These are phyloP conservation scores for Heliothis virescens DNA, from an alignment of 1,140 invertebrate genomes.

Conservation along the genomic window DNA sequence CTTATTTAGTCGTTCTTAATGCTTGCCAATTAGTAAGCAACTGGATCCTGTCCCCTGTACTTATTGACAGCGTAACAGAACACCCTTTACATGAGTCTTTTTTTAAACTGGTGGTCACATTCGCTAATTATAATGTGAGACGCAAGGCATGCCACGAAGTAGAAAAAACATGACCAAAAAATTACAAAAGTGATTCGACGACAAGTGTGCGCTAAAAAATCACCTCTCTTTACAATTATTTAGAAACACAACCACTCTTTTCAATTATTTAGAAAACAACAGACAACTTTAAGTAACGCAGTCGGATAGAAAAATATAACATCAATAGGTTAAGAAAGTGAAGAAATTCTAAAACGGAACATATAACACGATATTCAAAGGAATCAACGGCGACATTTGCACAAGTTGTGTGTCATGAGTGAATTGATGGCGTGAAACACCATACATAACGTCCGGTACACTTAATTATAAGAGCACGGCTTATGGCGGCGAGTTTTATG, in stretches of 20 bases:
- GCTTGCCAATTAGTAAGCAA: neutral
- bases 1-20: neutral
- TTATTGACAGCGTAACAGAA: neutral
- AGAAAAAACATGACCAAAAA: too few species aligned
- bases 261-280: too few species aligned
- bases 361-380: conserved; percentile 2
- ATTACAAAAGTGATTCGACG: too few species aligned
- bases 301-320: too few species aligned
- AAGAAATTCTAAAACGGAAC: too few species aligned
- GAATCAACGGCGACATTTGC: conserved; percentile 37
- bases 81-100: neutral
- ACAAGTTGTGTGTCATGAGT: conserved; percentile 38
- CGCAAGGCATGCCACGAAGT: too few species aligned
- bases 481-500: conserved; percentile 67
- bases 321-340: too few species aligned
- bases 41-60: neutral
- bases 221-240: too few species aligned
- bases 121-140: neutral
- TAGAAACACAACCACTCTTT: too few species aligned
- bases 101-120: neutral
- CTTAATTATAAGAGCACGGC: conserved; percentile 67
- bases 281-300: too few species aligned
- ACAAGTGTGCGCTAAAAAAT: too few species aligned
- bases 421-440: conserved; percentile 60
- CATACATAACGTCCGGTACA: conserved; percentile 62